These are phyloP conservation scores for Tringa solitaria DNA, from an alignment of 2,113 vertebrate genomes.

Conservation along the genomic window DNA sequence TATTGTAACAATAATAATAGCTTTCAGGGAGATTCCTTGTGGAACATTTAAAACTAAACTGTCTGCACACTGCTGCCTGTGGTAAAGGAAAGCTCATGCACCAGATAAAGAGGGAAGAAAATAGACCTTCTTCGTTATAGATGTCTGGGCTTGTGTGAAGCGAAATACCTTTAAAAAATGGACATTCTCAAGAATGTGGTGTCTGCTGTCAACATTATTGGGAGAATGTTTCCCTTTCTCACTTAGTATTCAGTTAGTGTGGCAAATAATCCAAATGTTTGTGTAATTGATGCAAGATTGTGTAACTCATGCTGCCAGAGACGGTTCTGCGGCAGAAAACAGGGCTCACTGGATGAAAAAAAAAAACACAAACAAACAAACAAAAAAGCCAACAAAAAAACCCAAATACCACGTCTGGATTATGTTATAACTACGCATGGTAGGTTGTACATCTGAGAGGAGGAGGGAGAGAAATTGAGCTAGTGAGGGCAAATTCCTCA, in stretches of 20 bases:
- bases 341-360: background rate
- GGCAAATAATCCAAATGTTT: background rate
- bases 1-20: background rate
- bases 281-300: background rate
- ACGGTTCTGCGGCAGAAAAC: background rate
- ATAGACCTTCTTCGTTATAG: background rate
- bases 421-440: background rate
- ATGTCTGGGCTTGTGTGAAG: background rate
- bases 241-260: background rate
- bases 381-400: background rate
- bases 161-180: background rate
- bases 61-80: background rate
- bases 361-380: no score
- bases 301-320: background rate
- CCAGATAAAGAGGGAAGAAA: background rate
- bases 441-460: background rate
- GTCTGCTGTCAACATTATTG: background rate
- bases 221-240: background rate
- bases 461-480: background rate
- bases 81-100: background rate
- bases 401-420: background rate
- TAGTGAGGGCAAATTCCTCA: background rate
- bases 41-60: background rate
- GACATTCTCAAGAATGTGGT: background rate
- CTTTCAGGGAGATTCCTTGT: background rate